A percentile compares a stretch with the other conserved stretches of the same genome.
These are phyloP conservation scores for Lasius fuliginosus DNA, from an alignment of 2,888 invertebrate species.

Conservation along the genomic window DNA sequence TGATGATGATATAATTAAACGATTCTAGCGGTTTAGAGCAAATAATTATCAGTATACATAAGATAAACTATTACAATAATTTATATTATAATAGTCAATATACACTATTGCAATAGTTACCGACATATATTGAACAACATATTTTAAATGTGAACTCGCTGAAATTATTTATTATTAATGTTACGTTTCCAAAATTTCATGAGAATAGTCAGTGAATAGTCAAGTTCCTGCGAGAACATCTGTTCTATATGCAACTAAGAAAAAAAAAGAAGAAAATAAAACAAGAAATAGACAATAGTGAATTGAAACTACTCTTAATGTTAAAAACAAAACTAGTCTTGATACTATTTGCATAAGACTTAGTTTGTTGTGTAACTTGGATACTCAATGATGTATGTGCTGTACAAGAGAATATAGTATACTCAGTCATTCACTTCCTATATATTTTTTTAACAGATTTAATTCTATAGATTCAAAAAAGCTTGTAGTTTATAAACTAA, in stretches of 20 bases:
- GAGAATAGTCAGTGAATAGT: neutral
- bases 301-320: neutral
- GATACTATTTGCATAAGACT: neutral
- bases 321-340: constrained; percentile 2
- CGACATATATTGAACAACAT: neutral
- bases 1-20: neutral
- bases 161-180: neutral
- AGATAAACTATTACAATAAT: neutral
- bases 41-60: neutral
- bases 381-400: neutral
- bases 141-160: neutral
- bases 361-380: neutral
- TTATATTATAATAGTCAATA: neutral
- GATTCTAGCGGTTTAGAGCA: neutral
- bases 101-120: neutral
- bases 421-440: neutral
- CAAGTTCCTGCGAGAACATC: neutral
- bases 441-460: constrained; percentile 37
- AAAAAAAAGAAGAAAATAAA: neutral
- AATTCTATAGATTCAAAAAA: constrained; percentile 13
- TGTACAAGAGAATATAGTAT: neutral
- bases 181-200: neutral
- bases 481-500: neutral
- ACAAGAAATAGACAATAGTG: neutral
- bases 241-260: neutral